A percentile compares a stretch with the other conserved stretches of the same genome.
phyloP scores from a whole-genome alignment of 2,797 vertebrate genomes.

The Myripristis murdjan region DNA sequence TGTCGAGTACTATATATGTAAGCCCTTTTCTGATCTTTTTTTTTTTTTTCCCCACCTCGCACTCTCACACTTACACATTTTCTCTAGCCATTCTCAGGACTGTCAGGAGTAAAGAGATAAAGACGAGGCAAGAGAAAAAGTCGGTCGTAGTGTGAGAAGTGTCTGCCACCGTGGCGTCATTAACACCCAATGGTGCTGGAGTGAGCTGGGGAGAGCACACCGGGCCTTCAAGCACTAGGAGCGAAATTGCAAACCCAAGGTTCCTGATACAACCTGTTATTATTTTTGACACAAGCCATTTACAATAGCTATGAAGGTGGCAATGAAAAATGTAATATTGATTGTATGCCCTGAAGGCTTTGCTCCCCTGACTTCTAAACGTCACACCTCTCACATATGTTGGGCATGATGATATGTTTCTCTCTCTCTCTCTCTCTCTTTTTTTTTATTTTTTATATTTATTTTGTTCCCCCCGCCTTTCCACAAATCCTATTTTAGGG shows the following conservation, averaged over 20 bases:
- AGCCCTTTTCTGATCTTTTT: conserved; percentile 44
- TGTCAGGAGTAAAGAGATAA: conserved; percentile 74
- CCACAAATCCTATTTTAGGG: conserved; percentile 74
- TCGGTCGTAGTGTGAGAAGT: conserved; percentile 69
- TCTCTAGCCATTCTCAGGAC: conserved; percentile 52
- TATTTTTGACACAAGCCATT: conserved; percentile 93
- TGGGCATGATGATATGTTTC: conserved; percentile 79
- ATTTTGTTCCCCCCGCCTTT: conserved; percentile 55
- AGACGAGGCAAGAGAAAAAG: conserved; percentile 56
- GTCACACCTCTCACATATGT: conserved; percentile 80
- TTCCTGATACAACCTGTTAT: conserved; percentile 91
- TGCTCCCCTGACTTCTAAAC: conserved; percentile 84
- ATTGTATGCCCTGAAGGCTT: conserved; percentile 89
- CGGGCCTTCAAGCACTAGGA: conserved; percentile 82
- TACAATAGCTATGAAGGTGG: conserved; percentile 91
- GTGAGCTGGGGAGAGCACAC: conserved; percentile 71
- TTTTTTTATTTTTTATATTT: conserved; percentile 50
- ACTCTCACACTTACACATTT: conserved; percentile 32
- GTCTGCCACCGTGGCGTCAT: conserved; percentile 79
- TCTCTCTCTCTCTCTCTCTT: conserved; percentile 53
- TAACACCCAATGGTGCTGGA: conserved; percentile 77
- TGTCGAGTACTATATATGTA: conserved; percentile 48
- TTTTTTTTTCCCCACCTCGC: conserved; percentile 18
- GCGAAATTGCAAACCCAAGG: conserved; percentile 90
- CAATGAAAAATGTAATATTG: conserved; percentile 92